These are phyloP conservation scores for Omphaloscelis lunosa DNA, from an alignment of 2,888 invertebrate species.

Conservation along the genomic window DNA sequence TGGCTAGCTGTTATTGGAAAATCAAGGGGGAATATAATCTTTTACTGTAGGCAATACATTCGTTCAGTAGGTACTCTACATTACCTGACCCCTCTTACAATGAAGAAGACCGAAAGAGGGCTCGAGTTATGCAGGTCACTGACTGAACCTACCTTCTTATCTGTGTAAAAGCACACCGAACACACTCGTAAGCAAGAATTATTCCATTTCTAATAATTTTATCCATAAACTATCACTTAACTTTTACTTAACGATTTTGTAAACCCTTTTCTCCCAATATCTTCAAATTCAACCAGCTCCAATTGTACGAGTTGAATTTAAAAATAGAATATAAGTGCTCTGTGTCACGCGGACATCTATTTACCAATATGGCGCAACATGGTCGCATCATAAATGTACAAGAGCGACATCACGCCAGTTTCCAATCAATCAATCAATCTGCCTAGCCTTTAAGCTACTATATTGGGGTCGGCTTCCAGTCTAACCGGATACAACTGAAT, in stretches of 20 bases:
- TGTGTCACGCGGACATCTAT: slow-evolving; percentile 20
- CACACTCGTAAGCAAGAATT: neutral
- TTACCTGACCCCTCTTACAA: too few species aligned
- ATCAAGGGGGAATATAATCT: neutral
- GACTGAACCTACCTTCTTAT: neutral
- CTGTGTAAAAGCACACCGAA: neutral
- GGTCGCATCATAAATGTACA: slow-evolving; percentile 19
- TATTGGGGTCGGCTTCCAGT: too few species aligned
- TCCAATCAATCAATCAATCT: neutral
- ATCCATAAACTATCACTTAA: neutral
- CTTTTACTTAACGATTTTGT: neutral
- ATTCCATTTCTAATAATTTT: neutral
- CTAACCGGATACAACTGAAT: too few species aligned
- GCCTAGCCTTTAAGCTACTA: too few species aligned
- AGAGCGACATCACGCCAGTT: slow-evolving; percentile 18
- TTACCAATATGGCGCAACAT: slow-evolving; percentile 25
- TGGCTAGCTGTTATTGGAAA: slow-evolving; percentile 16
- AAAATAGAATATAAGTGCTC: slow-evolving; percentile 16
- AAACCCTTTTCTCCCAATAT: too few species aligned
- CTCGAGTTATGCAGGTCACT: too few species aligned
- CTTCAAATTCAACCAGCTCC: neutral
- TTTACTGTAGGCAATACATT: too few species aligned
- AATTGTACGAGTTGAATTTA: neutral
- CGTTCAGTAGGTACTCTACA: too few species aligned
- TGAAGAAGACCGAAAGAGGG: too few species aligned